Conservation (phyloP, 2,888 invertebrate genomes). For the Aleiodes leptofemur region DNA sequence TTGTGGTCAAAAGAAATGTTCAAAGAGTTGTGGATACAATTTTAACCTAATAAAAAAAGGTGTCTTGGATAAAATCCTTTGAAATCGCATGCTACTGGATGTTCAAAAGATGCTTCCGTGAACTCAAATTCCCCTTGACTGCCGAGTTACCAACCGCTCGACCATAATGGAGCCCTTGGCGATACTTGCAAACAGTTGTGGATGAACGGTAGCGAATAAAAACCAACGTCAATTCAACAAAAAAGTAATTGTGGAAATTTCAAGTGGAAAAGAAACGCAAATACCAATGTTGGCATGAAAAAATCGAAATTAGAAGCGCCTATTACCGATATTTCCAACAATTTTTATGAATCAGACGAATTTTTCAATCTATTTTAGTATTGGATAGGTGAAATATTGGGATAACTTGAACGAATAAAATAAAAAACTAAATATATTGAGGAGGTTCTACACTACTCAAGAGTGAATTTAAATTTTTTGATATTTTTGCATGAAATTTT, state of each 20-base stretch:
- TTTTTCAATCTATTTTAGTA: too few species aligned
- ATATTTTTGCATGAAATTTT: too few species aligned
- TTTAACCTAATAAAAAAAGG: conserved; percentile 6
- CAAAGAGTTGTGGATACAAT: conserved; percentile 18
- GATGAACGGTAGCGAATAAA: conserved; percentile 67
- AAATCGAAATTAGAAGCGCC: conserved; percentile 12
- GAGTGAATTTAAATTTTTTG: too few species aligned
- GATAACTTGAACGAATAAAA: too few species aligned
- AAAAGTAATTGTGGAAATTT: conserved; percentile 45
- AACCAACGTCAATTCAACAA: conserved; percentile 44
- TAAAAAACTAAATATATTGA: background rate
- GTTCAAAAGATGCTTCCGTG: conserved; percentile 56
- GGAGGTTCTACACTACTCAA: too few species aligned
- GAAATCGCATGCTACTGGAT: conserved; percentile 27
- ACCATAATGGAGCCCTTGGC: conserved; percentile 50
- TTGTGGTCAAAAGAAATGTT: conserved; percentile 22
- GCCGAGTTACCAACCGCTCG: conserved; percentile 27
- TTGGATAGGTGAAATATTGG: too few species aligned
- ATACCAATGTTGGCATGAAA: conserved; percentile 40
- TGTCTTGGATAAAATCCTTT: conserved; percentile 25
- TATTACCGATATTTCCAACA: background rate
- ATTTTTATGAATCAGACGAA: background rate
- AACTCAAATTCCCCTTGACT: conserved; percentile 62
- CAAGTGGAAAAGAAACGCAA: conserved; percentile 30
- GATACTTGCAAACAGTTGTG: conserved; percentile 63